Conservation (phyloP, 1,140 invertebrate genomes). For the Fopius arisanus region DNA sequence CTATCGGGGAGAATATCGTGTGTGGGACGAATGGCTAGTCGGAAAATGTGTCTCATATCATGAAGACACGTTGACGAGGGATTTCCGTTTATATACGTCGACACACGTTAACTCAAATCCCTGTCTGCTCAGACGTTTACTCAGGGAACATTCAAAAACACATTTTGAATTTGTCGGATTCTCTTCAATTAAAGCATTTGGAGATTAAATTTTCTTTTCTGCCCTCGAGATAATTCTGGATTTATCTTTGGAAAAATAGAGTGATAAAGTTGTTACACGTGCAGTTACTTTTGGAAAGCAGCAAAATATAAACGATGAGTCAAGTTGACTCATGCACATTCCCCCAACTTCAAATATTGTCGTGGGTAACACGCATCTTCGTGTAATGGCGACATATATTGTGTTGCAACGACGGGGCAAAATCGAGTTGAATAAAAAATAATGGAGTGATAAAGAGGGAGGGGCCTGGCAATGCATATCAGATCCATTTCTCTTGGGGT, state of each 20-base stretch:
- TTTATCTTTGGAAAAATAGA: too few species aligned
- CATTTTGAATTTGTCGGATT: background rate
- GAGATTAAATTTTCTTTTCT: too few species aligned
- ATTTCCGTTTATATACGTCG: background rate
- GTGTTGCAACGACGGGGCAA: background rate
- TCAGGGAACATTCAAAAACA: background rate
- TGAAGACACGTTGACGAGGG: background rate
- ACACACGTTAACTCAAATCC: background rate
- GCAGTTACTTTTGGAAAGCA: too few species aligned
- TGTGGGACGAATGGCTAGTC: background rate
- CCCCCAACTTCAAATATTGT: background rate
- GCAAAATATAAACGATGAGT: background rate
- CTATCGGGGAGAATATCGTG: too few species aligned
- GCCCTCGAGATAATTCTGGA: too few species aligned
- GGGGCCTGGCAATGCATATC: background rate
- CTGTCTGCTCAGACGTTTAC: background rate
- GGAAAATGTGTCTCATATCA: background rate
- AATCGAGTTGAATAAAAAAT: background rate
- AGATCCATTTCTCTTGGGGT: background rate
- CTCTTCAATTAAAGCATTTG: background rate
- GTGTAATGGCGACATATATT: conserved; percentile 28
- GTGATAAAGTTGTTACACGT: too few species aligned
- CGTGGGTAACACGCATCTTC: conserved; percentile 8
- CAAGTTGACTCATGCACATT: background rate
- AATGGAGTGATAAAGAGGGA: background rate